Percentiles rank a stretch among this genome's conserved stretches.
Conservation (phyloP, 2,888 invertebrate species). For the Nomada ferruginata region DNA sequence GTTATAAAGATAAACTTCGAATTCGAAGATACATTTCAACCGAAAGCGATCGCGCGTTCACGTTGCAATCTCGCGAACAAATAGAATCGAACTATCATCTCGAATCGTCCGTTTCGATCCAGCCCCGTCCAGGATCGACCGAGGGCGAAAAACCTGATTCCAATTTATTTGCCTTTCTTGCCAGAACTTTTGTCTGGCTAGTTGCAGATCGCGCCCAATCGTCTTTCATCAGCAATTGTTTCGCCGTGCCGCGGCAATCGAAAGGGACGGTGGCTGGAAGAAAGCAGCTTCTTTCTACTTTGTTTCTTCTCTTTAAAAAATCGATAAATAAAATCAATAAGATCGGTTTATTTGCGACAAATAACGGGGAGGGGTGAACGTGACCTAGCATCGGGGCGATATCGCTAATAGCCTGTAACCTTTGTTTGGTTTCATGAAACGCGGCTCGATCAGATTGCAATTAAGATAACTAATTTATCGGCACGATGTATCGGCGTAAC, state of each 20-base stretch:
- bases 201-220: too few relatives aligned
- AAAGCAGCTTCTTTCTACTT: too few relatives aligned
- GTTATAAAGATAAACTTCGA: slow-evolving; percentile 61
- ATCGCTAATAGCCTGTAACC: slow-evolving; percentile 49
- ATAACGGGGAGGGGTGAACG: slow-evolving; percentile 39
- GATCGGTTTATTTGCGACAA: slow-evolving; percentile 51
- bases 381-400: slow-evolving; percentile 37
- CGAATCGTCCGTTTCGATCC: background rate
- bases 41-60: background rate
- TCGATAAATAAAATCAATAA: slow-evolving; percentile 28
- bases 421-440: slow-evolving; percentile 50
- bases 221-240: too few relatives aligned
- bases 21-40: slow-evolving; percentile 33
- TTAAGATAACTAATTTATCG: slow-evolving; percentile 62
- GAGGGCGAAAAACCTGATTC: background rate
- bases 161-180: background rate
- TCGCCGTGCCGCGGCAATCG: too few relatives aligned
- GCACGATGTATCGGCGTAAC: slow-evolving; percentile 17
- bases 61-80: background rate
- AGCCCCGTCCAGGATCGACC: background rate
- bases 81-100: background rate
- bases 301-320: background rate
- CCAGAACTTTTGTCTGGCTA: too few relatives aligned
- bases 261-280: background rate
- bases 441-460: slow-evolving; percentile 51